Evolutionary conservation across 2,113 vertebrate species (phyloP), one percentile per base, ranked within the genome.

Genomic region (Hipposideros armiger): DNA sequence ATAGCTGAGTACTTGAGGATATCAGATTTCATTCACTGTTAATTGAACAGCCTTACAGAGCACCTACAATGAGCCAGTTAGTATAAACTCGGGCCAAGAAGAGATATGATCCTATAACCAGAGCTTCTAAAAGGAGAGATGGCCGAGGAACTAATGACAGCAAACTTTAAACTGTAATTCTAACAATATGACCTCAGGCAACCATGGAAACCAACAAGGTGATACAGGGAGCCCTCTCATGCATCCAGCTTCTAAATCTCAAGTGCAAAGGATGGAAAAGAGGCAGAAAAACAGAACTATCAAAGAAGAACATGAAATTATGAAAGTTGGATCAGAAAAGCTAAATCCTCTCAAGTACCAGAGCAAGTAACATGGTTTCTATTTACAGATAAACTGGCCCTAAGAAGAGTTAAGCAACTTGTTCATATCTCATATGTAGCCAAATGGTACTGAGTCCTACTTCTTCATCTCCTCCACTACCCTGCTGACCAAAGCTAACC

Each of bases 1-100:
- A 77, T 14, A 62, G 42, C 30, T 86, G n/a, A 77, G 22, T 74
- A 95, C 72, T 83, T 81, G 28, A 94, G 36, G 64, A 74, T 70
- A 89, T 94, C 52, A 91, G 47, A 91, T 80, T 95, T 80, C 9
- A 72, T 84, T 89, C 77, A 95, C 24, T 69, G 32, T 83, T 92
- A 83, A 69, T 70, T 96, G 82, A 66, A 16, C 62, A 74, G 45
- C 88, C 50, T 88, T 82, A 67, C 42, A 89, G 77, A 94, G 54
- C 32, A 76, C 36, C 32, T 28, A 60, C 47, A 74, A 73, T 11
- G 20, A 91, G 47, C 9, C 69, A 91, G 40, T 95, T 94, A 78
- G 88, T 66, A 58, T 30, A 73, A 62, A 83, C 47, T 83, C 15
- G 36, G 58, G 15, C 32, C 72, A 77, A 16, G 40, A 77, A 47